These are phyloP conservation scores for Xiphorhynchus elegans DNA, from an alignment of 2,113 vertebrate genomes.

Conservation along the genomic window DNA sequence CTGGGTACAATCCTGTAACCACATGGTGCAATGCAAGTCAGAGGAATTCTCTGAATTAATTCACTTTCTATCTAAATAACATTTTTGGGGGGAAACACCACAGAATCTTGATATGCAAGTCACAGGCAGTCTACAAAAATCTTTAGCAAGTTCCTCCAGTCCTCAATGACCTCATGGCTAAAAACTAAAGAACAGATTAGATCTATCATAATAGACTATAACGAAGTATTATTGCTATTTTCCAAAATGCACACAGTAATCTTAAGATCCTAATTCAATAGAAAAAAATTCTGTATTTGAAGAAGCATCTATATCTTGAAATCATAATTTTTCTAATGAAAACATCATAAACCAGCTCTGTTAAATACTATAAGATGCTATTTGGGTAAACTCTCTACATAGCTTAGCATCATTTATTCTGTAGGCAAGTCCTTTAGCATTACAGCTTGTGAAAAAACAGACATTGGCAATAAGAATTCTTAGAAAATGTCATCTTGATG, in stretches of 20 bases:
- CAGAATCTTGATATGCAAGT: not conserved
- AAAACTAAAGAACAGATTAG: not conserved
- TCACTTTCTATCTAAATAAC: not conserved
- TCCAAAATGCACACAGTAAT: not conserved
- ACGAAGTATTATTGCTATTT: not conserved
- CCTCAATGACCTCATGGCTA: not conserved
- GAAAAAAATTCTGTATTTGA: not conserved
- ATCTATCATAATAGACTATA: not conserved
- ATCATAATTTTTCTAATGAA: not conserved
- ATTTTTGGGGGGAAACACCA: accelerated
- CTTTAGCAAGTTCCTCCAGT: not conserved
- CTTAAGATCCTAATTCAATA: not conserved
- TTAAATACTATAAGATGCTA: not conserved
- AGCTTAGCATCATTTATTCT: not conserved
- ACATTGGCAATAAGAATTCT: not conserved
- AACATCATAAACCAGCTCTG: not conserved
- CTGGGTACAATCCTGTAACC: not conserved
- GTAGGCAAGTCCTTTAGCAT: not conserved
- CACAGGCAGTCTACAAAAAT: not conserved
- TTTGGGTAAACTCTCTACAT: not conserved
- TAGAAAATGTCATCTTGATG: not conserved
- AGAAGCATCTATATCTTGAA: not conserved
- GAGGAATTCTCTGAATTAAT: not conserved
- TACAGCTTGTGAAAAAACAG: not conserved
- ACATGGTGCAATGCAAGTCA: not conserved